Evolutionary conservation across 2,113 vertebrate species (phyloP).

Genomic region (Neolamprologus tretocephalus): DNA sequence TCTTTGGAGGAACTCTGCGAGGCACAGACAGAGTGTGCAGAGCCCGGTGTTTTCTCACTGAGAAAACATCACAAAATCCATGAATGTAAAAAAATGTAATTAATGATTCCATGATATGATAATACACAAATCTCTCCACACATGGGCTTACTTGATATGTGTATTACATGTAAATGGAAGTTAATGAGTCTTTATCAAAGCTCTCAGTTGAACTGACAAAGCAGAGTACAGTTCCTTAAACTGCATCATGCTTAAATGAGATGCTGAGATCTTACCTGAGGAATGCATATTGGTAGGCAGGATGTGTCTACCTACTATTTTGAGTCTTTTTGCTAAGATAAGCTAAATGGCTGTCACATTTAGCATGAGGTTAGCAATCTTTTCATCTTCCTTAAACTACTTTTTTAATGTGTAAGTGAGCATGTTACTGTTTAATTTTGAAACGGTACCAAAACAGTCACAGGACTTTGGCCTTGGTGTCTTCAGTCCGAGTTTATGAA

Average conservation of each 20-base stretch:
- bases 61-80: neutral
- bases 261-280: neutral
- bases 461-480: neutral
- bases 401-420: neutral
- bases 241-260: neutral
- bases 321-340: neutral
- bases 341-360: neutral
- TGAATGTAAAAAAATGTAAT: fast-evolving
- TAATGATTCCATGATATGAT: neutral
- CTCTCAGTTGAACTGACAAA: neutral
- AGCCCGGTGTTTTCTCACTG: neutral
- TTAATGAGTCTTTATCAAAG: neutral
- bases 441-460: neutral
- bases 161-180: neutral
- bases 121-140: neutral
- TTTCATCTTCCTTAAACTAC: neutral
- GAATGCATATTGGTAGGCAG: neutral
- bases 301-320: neutral
- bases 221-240: neutral
- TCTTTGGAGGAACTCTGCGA: neutral
- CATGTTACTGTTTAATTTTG: neutral
- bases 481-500: neutral
- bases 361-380: neutral
- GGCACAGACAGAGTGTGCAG: fast-evolving
- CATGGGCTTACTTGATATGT: neutral